Evolutionary conservation across 2,797 vertebrate species (phyloP).

Genomic region (Aeoliscus strigatus): DNA sequence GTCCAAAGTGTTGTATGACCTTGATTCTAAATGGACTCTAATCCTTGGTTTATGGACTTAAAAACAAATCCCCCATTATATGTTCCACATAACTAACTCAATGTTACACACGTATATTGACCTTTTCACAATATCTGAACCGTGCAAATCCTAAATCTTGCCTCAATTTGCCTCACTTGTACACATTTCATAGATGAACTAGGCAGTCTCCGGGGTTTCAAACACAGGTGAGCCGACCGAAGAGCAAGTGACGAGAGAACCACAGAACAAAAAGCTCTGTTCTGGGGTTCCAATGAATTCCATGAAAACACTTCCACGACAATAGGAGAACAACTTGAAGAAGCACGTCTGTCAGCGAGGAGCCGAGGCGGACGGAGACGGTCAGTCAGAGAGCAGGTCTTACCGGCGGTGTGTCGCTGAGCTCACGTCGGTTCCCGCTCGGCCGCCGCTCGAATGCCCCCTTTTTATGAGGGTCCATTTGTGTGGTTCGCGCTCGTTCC

Average conservation of each 20-base stretch:
- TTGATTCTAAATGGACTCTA: slow-evolving; percentile 17
- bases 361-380: no score
- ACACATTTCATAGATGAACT: no score
- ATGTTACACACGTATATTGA: not conserved
- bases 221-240: no score
- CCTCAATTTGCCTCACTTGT: not conserved
- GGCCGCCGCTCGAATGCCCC: slow-evolving; percentile 7
- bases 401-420: not conserved
- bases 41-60: slow-evolving; percentile 9
- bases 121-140: not conserved
- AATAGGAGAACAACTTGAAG: no score
- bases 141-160: not conserved
- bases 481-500: slow-evolving; percentile 60
- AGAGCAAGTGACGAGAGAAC: no score
- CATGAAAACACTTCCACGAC: no score
- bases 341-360: no score
- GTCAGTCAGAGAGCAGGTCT: no score
- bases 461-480: slow-evolving; percentile 45
- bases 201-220: no score
- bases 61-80: not conserved
- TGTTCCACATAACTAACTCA: not conserved
- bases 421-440: not conserved
- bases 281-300: no score
- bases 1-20: slow-evolving; percentile 8
- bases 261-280: no score